phyloP scores from a whole-genome alignment of 1,140 invertebrate genomes.

The Eumaeus atala region DNA sequence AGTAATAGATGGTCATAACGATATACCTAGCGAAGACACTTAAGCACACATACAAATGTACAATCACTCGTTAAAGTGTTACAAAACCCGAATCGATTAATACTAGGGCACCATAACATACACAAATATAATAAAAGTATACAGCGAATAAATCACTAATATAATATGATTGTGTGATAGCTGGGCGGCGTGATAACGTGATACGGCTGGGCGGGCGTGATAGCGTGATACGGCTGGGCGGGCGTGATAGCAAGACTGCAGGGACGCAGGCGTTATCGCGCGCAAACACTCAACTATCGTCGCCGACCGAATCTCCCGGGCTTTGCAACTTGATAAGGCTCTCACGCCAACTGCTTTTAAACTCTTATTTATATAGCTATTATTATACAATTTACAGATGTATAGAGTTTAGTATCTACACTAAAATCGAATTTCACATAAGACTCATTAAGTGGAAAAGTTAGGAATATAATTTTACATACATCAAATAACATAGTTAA shows the following conservation, averaged over 20 bases:
- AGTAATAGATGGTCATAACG: no score
- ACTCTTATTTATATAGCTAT: neutral
- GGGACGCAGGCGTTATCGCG: constrained; percentile 20
- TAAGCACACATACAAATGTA: no score
- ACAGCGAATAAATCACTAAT: constrained; percentile 21
- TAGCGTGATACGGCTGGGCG: constrained; percentile 21
- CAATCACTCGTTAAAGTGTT: no score
- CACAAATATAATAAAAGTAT: no score
- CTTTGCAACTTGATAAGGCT: constrained; percentile 22
- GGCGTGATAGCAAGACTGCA: constrained; percentile 15
- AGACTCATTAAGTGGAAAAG: no score
- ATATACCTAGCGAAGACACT: no score
- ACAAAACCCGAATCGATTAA: no score
- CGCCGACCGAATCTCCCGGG: constrained; percentile 22
- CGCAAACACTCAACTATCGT: constrained; percentile 27
- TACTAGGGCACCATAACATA: no score
- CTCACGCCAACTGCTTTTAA: constrained; percentile 12
- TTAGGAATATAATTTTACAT: neutral
- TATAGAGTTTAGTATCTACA: neutral
- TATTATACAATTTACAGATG: neutral
- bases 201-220: constrained; percentile 20
- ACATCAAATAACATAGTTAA: neutral
- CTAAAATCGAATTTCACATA: constrained; percentile 2
- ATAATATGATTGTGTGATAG: constrained; percentile 15
- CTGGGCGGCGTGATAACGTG: constrained; percentile 13